These are phyloP conservation scores for Capromys pilorides DNA, from an alignment of 2,797 vertebrate species.

Conservation along the genomic window DNA sequence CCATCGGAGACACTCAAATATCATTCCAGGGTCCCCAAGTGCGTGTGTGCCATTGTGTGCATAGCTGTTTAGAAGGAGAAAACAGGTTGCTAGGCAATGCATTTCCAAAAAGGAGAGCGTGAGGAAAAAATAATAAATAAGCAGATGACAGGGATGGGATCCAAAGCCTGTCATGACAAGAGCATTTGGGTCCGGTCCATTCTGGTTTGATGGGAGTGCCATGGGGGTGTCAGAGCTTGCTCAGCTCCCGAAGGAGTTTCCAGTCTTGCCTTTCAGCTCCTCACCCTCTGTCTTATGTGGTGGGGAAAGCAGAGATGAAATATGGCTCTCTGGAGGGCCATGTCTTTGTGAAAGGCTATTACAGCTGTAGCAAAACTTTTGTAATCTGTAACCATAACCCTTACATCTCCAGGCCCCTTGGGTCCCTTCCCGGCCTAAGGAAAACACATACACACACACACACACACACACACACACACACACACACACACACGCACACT, in stretches of 20 bases:
- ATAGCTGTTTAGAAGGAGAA: conserved; percentile 85
- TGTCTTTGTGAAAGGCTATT: conserved; percentile 85
- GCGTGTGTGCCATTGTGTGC: conserved; percentile 31
- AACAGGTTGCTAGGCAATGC: conserved; percentile 85
- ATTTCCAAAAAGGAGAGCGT: conserved; percentile 82
- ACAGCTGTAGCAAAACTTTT: conserved; percentile 85
- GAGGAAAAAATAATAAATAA: conserved; percentile 85
- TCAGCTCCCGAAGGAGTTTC: conserved; percentile 85
- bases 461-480: no score
- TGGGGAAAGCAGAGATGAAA: conserved; percentile 86
- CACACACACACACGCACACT: not conserved
- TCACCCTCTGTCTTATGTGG: conserved; percentile 81
- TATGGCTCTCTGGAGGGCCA: conserved; percentile 82
- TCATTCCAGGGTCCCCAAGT: conserved; percentile 75
- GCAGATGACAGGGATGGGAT: conserved; percentile 85
- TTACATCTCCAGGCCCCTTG: conserved; percentile 82
- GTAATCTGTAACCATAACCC: conserved; percentile 82
- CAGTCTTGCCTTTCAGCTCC: conserved; percentile 91
- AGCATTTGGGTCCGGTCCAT: conserved; percentile 89
- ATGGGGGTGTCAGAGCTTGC: conserved; percentile 89
- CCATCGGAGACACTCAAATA: conserved; percentile 83
- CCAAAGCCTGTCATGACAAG: conserved; percentile 92
- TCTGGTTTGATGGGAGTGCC: conserved; percentile 86
- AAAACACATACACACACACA: not conserved
- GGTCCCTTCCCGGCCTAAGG: conserved; percentile 73